Evolutionary conservation across 1,140 invertebrate species (phyloP), one percentile per base, ranked within the genome.

Genomic region (Hetaerina americana): DNA sequence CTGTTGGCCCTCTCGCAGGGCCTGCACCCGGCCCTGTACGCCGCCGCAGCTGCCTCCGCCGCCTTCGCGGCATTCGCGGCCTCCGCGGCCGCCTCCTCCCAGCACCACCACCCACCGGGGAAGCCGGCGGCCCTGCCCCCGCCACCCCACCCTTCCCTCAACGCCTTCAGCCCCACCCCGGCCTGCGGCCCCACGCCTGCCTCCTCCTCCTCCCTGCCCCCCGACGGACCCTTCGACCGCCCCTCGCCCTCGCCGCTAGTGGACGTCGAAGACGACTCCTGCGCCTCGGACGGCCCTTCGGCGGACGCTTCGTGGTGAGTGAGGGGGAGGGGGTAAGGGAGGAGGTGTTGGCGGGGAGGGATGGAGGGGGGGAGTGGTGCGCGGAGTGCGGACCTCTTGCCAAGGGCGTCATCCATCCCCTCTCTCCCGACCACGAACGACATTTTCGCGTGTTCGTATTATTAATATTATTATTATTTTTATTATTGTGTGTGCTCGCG

Each of bases 171-270:
- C n/a, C n/a, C n/a, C n/a, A n/a, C 24, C 71, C 8, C 0, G 28
- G 26, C n/a, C 67, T 72, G 28, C 29, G 27, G 66, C 70, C 73
- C 66, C 67, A 29, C 57, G 31, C 31, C 71, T 72, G 57, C 68
- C 29, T 67, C 71, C 73, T 29, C 71, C 69, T 70, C 66, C 68
- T 49, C 71, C 71, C 18, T 66, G 57, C 67, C 67, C 31, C 8
- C 29, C 2, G n/a, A 15, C 28, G 70, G n/a, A 26, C 25, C 27
- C 67, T 68, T 57, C 71, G 71, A 71, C 66, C 66, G 40, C 25
- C 27, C 27, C 25, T 57, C 67, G n/a, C 27, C 67, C 18, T 18
- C 67, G 15, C 27, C 67, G 15, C 26, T 28, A 2, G 67, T 26
- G 1, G 67, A 26, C 67, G 25, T 28, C 18, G 25, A 25, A 26